These are phyloP conservation scores for Salticus scenicus DNA, from an alignment of 2,888 invertebrate species.

Conservation along the genomic window DNA sequence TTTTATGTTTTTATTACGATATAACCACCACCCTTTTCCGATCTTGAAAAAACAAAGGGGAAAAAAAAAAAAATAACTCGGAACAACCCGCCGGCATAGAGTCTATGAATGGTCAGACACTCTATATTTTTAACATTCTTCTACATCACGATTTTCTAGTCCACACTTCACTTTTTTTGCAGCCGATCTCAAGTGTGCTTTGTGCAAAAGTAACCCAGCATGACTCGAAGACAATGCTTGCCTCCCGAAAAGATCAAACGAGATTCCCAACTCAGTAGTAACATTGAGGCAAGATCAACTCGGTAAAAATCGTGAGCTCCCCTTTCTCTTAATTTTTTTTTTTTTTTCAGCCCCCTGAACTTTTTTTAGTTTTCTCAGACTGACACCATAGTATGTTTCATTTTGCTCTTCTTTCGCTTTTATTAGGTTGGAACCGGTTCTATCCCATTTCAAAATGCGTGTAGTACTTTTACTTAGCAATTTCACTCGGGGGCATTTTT, in stretches of 20 bases:
- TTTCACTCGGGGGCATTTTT: slow-evolving; percentile 32
- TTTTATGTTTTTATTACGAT: too few species aligned
- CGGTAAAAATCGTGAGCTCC: slow-evolving; percentile 25
- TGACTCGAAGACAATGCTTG: neutral
- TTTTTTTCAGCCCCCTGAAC: neutral
- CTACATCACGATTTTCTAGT: neutral
- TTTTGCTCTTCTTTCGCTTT: slow-evolving; percentile 1
- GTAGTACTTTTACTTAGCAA: slow-evolving; percentile 37
- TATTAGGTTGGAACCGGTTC: slow-evolving; percentile 39
- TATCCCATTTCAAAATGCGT: slow-evolving; percentile 16
- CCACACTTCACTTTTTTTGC: neutral
- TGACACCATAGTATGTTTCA: slow-evolving; percentile 16
- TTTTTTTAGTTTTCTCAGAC: slow-evolving; percentile 16
- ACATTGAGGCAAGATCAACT: slow-evolving; percentile 13
- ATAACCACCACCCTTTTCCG: too few species aligned
- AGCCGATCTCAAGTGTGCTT: neutral
- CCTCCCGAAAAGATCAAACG: slow-evolving; percentile 1
- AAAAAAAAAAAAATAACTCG: too few species aligned
- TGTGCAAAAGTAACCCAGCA: neutral
- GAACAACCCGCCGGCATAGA: too few species aligned
- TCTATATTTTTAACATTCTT: too few species aligned
- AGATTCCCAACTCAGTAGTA: neutral
- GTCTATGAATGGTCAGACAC: too few species aligned
- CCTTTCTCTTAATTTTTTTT: neutral
- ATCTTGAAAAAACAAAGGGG: too few species aligned